Conservation (phyloP, 2,888 invertebrate species). For the Trachelus iudaicus region DNA sequence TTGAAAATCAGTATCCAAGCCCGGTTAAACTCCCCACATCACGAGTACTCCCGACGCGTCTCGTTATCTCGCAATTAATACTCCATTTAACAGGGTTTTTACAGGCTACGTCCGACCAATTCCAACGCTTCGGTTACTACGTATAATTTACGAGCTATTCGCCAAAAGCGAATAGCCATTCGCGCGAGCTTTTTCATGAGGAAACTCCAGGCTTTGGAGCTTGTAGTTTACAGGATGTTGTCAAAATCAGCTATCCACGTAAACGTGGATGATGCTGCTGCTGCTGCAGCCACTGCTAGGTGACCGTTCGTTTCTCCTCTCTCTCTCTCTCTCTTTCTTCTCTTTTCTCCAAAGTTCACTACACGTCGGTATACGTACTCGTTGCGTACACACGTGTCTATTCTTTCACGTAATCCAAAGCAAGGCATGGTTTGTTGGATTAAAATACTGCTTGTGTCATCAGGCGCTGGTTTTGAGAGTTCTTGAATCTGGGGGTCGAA, state of each 20-base stretch:
- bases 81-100: background rate
- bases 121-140: background rate
- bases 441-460: background rate
- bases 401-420: background rate
- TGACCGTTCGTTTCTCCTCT: background rate
- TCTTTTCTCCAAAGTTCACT: background rate
- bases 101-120: background rate
- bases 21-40: background rate
- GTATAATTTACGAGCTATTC: background rate
- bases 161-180: conserved; percentile 5
- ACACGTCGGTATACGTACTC: background rate
- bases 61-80: background rate
- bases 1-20: background rate
- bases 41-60: background rate
- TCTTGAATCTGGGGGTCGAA: background rate
- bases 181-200: conserved; percentile 7
- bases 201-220: background rate
- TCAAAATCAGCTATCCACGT: background rate
- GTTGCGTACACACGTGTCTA: background rate
- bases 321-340: background rate
- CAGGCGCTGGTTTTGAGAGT: background rate
- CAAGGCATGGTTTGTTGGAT: background rate
- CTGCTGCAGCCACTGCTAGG: background rate
- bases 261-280: background rate
- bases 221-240: background rate